Evolutionary conservation across 2,888 invertebrate species (phyloP), one percentile per base, ranked within the genome.

Genomic region (Unio delphinus): DNA sequence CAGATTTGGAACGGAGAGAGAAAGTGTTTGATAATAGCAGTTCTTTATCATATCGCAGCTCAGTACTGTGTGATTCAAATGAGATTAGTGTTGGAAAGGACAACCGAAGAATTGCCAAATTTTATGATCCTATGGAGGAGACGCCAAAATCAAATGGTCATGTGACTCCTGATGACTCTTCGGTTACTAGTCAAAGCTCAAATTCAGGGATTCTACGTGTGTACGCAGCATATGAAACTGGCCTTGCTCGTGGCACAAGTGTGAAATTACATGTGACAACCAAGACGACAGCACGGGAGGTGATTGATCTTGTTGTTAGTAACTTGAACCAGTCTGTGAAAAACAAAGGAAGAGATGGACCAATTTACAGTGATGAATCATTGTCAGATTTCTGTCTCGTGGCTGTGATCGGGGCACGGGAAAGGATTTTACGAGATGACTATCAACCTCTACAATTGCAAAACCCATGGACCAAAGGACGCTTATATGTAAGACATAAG

Each of bases 151-250:
- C 72, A 60, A 81, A 72, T 61, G 74, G 74, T 60, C 74, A 76
- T 64, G 45, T 69, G 11, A 69, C 70, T 23, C 62, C 71, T 55
- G 58, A 58, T 18, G 70, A 70, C 7, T 60, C 65, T 56, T 34
- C 73, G 70, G 72, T 74, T 73, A 71, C 70, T 26, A 57, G 61
- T 15, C 62, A 67, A 26, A 61, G 56, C 23, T 45, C 68, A 55
- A 62, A 65, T 55, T 82, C 86, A 23, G 90, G 88, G 18, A 89
- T 91, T 66, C 91, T 93, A 55, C 93, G 98, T 92, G 97, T 99
- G 11, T 98, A 95, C 88, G 97, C 98, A 8, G 98, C 98, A 0
- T 99, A 98, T 90, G 96, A 98, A 81, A 97, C 97, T 0, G 98
- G 98, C 15, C 91, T 99, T 79, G 96, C 97, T 1, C 94, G 94